phyloP scores from a whole-genome alignment of 2,797 vertebrate genomes.

The Capromys pilorides region DNA sequence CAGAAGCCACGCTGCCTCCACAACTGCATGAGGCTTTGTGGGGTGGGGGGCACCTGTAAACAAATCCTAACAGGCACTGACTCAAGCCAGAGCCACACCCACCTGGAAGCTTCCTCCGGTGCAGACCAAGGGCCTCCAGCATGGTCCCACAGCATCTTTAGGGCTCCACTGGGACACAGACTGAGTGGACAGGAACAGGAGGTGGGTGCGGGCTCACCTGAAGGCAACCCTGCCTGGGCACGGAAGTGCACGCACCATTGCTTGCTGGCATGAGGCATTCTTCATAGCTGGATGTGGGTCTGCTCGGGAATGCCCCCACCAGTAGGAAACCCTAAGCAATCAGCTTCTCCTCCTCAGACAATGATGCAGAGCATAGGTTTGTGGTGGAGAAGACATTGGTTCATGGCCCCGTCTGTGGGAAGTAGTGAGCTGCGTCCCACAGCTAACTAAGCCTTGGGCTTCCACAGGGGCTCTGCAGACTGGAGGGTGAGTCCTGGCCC shows the following conservation, averaged over 20 bases:
- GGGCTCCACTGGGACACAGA: not conserved
- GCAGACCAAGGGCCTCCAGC: not conserved
- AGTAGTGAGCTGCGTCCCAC: too few species aligned
- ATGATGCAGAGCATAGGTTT: not conserved
- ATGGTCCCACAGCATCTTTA: not conserved
- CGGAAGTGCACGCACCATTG: not conserved
- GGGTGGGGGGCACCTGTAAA: too few species aligned
- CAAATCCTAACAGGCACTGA: not conserved
- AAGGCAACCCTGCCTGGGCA: not conserved
- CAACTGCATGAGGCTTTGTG: too few species aligned
- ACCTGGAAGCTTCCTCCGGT: not conserved
- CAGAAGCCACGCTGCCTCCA: too few species aligned
- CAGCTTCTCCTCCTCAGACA: not conserved
- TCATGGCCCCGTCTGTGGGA: not conserved
- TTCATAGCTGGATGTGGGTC: not conserved
- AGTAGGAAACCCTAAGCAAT: not conserved
- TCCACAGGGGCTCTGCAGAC: too few species aligned
- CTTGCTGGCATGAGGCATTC: not conserved
- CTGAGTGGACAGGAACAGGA: not conserved
- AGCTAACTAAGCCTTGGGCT: too few species aligned
- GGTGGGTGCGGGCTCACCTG: not conserved
- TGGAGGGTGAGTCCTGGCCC: too few species aligned
- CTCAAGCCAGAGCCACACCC: not conserved
- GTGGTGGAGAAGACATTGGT: not conserved
- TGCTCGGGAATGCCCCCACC: not conserved